phyloP scores from a whole-genome alignment of 2,888 invertebrate genomes.

The Oxycera nigricornis region DNA sequence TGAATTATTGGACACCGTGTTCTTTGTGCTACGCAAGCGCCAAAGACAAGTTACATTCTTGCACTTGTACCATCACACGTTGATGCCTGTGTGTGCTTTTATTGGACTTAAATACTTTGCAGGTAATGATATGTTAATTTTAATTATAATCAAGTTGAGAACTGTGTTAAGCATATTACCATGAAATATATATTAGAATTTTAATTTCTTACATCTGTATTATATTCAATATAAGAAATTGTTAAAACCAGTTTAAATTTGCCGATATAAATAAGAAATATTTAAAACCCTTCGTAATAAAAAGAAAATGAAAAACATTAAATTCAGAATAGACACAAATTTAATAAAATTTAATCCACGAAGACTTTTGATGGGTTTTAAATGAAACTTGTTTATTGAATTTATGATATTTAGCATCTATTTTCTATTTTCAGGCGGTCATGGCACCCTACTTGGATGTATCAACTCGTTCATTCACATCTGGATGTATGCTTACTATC shows the following conservation, averaged over 20 bases:
- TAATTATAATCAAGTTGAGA: neutral
- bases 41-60: conserved; percentile 81
- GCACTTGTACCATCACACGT: conserved; percentile 85
- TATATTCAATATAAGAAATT: neutral
- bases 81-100: conserved; percentile 71
- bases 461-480: conserved; percentile 90
- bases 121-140: conserved; percentile 58
- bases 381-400: neutral
- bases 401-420: neutral
- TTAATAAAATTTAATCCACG: no score
- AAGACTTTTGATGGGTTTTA: no score
- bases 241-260: neutral
- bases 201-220: neutral
- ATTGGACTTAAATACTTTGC: conserved; percentile 77
- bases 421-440: conserved; percentile 72
- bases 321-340: neutral
- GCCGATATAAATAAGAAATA: neutral
- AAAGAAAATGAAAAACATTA: neutral
- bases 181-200: neutral
- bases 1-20: conserved; percentile 65
- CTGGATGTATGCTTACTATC: conserved; percentile 91
- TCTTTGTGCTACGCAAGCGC: conserved; percentile 86
- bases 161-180: neutral
- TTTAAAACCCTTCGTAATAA: neutral
- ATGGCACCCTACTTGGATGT: conserved; percentile 84